Base-by-base conservation (phyloP, 2,113 vertebrate genomes). In the Perognathus longimembris region DNA sequence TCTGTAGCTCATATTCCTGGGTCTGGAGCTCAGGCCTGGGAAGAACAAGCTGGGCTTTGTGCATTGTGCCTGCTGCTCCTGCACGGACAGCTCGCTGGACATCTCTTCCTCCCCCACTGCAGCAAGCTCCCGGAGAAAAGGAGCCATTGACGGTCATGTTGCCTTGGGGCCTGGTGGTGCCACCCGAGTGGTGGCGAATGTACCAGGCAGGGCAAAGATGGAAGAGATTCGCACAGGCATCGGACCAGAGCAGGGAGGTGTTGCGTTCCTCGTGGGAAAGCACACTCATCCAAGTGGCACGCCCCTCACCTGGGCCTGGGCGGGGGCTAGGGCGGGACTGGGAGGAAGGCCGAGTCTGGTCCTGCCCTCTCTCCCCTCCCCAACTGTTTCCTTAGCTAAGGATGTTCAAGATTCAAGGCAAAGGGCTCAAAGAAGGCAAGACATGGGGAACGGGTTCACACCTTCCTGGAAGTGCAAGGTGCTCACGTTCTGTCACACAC, bases 151-250 rank as follows among this genome's bases (percentile, higher is more conserved):
- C 83, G 83, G 40, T 81, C 66, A 66, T 61, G 69, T 82, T 95
- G 94, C 76, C 80, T 92, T 89, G 92, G 96, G 85, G 88, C 90
- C 79, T 66, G n/a, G 63, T 95, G 93, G 95, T 96, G 91, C 97
- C 94, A 95, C 87, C 86, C 57, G 76, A 83, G 73, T 70, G 64
- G 80, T 30, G 80, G 70, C 90, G 64, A 77, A 87, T 79, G 61
- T 86, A 30, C 90, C 86, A 95, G 38, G 83, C 59, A 8, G 87
- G 26, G 36, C 79, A 50, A 73, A 40, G 26, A 59, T 22, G 36
- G 66, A 24, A 77, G 38, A 74, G 79, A 36, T 42, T 30, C 38
- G 66, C 50, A 38, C 21, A 67, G n/a, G 66, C 21, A 15, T 79
- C 81, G 82, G 34, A 24, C 50, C 40, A 42, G n/a, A 61, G 69